Conservation (phyloP, 2,113 vertebrate genomes). For the Reinhardtius hippoglossoides region DNA sequence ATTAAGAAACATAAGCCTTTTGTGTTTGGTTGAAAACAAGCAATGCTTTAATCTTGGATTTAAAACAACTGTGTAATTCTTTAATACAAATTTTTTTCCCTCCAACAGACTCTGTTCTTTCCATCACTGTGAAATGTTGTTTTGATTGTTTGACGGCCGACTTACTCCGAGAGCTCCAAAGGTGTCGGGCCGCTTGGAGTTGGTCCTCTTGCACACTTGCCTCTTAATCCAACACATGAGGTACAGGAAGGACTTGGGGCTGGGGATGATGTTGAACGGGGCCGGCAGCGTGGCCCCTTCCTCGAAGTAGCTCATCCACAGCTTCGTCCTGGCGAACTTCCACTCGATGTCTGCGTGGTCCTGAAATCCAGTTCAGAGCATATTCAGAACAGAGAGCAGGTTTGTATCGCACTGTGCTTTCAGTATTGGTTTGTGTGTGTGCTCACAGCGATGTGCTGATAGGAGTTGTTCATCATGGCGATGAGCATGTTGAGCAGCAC, state of each 20-base stretch:
- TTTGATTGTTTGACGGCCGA: background rate
- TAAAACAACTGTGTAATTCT: too few relatives aligned
- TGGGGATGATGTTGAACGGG: constrained; percentile 97
- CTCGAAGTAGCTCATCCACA: constrained; percentile 99
- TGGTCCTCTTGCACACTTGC: constrained; percentile 89
- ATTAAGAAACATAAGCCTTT: too few relatives aligned
- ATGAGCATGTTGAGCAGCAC: constrained; percentile 99
- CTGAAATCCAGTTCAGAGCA: constrained; percentile 75
- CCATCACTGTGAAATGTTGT: background rate
- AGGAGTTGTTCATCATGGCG: constrained; percentile 99
- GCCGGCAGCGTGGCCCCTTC: constrained; percentile 97
- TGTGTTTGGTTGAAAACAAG: too few relatives aligned
- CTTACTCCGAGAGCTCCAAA: constrained; percentile 94
- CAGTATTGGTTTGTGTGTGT: background rate
- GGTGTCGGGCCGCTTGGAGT: constrained; percentile 86
- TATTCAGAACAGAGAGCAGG: background rate
- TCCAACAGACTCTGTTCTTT: too few relatives aligned
- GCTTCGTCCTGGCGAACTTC: constrained; percentile 98
- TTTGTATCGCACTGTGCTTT: background rate
- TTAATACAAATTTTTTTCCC: too few relatives aligned
- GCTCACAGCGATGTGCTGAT: constrained; percentile 98
- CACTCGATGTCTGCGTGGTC: constrained; percentile 99
- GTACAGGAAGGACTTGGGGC: constrained; percentile 95
- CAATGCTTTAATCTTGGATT: too few relatives aligned
- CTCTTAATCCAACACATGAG: constrained; percentile 92